A percentile compares a stretch with the other conserved stretches of the same genome.
Conservation (phyloP, 1,140 invertebrate species). For the Ridgeia piscesae region DNA sequence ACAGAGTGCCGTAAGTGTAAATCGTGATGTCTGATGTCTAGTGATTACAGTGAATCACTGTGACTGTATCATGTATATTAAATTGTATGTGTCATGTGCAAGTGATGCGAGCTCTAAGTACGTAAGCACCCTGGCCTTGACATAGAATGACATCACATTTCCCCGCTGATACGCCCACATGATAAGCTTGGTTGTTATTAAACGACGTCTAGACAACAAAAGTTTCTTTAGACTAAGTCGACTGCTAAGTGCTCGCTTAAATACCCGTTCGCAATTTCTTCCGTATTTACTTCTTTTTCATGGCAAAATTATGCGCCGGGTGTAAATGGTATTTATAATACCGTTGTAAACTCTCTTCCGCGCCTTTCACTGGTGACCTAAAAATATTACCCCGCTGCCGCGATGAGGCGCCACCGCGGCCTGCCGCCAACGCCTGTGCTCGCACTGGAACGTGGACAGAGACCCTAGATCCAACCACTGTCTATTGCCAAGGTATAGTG, state of each 20-base stretch:
- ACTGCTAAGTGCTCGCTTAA: background rate
- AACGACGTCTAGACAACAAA: background rate
- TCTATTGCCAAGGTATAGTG: too few relatives aligned
- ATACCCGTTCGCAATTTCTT: background rate
- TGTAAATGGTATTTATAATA: background rate
- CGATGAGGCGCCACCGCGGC: too few relatives aligned
- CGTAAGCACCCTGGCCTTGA: background rate
- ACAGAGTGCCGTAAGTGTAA: too few relatives aligned
- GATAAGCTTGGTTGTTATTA: background rate
- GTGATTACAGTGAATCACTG: too few relatives aligned
- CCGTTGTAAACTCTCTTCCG: background rate
- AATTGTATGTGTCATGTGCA: too few relatives aligned
- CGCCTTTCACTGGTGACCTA: too few relatives aligned
- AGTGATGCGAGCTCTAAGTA: background rate
- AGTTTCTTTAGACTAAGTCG: background rate
- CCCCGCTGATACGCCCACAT: background rate
- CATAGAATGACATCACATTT: background rate
- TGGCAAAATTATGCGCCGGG: background rate
- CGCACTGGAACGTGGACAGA: too few relatives aligned
- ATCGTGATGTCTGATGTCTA: too few relatives aligned
- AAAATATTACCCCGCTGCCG: too few relatives aligned
- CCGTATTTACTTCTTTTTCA: background rate
- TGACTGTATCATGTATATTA: too few relatives aligned
- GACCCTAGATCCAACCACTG: too few relatives aligned
- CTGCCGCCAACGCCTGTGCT: too few relatives aligned